These are phyloP conservation scores for Syndactyla subalaris DNA, from an alignment of 2,797 vertebrate species.

Conservation along the genomic window DNA sequence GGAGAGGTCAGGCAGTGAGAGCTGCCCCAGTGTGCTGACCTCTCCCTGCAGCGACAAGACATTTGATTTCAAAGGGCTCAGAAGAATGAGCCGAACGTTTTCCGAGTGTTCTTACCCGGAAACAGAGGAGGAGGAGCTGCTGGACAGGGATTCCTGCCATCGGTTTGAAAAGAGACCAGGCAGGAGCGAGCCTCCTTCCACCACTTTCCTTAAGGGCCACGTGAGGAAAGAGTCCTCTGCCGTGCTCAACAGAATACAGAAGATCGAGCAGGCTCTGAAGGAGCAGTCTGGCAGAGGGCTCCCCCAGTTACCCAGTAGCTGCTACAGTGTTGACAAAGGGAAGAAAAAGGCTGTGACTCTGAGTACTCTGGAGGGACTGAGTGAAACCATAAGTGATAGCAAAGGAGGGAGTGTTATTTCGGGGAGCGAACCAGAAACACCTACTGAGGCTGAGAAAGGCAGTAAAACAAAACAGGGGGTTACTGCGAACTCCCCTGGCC, in stretches of 20 bases:
- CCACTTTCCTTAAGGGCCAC: slow-evolving; percentile 82
- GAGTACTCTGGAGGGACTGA: slow-evolving; percentile 79
- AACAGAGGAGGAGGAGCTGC: slow-evolving; percentile 91
- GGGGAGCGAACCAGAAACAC: slow-evolving; percentile 83
- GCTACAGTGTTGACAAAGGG: slow-evolving; percentile 89
- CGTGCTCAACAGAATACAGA: slow-evolving; percentile 96
- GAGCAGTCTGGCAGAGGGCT: slow-evolving; percentile 90
- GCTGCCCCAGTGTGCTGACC: slow-evolving; percentile 89
- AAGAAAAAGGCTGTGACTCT: slow-evolving; percentile 86
- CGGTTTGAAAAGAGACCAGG: slow-evolving; percentile 87
- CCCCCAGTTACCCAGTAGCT: slow-evolving; percentile 92
- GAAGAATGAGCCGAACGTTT: slow-evolving; percentile 97
- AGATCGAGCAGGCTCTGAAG: slow-evolving; percentile 96
- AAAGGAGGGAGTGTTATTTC: slow-evolving; percentile 84
- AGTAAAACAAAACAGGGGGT: slow-evolving; percentile 81
- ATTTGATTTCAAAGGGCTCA: slow-evolving; percentile 92
- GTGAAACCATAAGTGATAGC: slow-evolving; percentile 78
- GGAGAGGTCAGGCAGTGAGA: slow-evolving; percentile 86
- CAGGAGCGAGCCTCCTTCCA: slow-evolving; percentile 80
- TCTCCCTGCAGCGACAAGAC: slow-evolving; percentile 95
- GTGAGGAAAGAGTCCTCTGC: slow-evolving; percentile 92
- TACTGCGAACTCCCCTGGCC: slow-evolving; percentile 74
- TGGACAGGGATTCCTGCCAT: slow-evolving; percentile 85
- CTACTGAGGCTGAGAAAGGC: slow-evolving; percentile 82
- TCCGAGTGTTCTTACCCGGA: slow-evolving; percentile 95